These are phyloP conservation scores for Limonius californicus DNA, from an alignment of 1,140 invertebrate species.

Conservation along the genomic window DNA sequence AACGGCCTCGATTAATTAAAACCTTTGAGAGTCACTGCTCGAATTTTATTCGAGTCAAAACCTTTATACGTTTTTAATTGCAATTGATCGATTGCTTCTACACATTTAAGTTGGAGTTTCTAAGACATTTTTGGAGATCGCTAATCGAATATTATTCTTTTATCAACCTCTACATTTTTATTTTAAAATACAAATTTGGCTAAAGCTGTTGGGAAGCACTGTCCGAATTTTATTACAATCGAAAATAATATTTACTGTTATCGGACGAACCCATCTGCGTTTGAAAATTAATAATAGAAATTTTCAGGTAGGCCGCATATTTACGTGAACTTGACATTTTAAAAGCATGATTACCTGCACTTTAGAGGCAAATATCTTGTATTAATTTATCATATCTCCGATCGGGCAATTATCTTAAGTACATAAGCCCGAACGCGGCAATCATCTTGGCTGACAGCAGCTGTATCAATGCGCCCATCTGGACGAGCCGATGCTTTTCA, in stretches of 20 bases:
- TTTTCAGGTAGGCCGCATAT: neutral
- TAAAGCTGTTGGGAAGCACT: no score
- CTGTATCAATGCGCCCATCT: slow-evolving; percentile 13
- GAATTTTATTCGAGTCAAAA: no score
- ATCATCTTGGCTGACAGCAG: slow-evolving; percentile 2
- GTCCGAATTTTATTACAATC: no score
- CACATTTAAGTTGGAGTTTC: no score
- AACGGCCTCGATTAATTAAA: no score
- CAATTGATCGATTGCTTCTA: no score
- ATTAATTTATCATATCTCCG: slow-evolving; percentile 21
- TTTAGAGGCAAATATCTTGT: slow-evolving; percentile 23
- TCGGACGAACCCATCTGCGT: neutral
- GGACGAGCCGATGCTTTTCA: neutral
- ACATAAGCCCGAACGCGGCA: slow-evolving; percentile 17
- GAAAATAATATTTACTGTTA: no score
- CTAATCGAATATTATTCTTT: neutral
- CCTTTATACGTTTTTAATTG: no score
- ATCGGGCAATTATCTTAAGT: slow-evolving; percentile 24
- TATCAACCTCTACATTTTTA: no score
- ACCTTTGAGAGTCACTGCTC: no score
- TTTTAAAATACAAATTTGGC: no score
- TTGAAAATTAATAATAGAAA: slow-evolving; percentile 11
- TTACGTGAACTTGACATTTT: slow-evolving; percentile 10
- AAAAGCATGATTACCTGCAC: slow-evolving; percentile 19
- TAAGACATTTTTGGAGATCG: no score